These are phyloP conservation scores for Brachymystax lenok DNA, from an alignment of 2,797 vertebrate species.

Conservation along the genomic window DNA sequence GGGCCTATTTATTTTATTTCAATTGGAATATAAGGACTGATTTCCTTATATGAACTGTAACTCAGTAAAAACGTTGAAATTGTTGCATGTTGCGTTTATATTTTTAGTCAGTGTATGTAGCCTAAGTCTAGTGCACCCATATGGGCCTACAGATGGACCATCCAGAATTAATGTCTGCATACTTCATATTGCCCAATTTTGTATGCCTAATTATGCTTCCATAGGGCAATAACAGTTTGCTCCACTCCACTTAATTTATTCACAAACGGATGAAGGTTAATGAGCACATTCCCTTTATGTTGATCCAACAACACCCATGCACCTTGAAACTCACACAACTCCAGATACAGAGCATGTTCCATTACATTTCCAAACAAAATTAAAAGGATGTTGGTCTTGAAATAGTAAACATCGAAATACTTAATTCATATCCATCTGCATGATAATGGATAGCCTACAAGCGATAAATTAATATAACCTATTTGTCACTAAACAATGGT, in stretches of 20 bases:
- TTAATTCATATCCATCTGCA: too few relatives aligned
- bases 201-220: background rate
- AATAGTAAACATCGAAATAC: background rate
- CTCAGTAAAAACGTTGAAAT: too few relatives aligned
- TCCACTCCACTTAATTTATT: too few relatives aligned
- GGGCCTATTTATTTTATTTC: too few relatives aligned
- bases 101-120: too few relatives aligned
- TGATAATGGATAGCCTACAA: too few relatives aligned
- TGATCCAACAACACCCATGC: background rate
- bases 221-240: background rate
- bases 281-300: background rate
- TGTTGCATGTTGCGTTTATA: too few relatives aligned
- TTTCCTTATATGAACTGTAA: too few relatives aligned
- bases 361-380: background rate
- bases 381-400: background rate
- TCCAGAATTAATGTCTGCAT: slow-evolving; percentile 35
- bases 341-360: background rate
- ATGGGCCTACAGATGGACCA: background rate
- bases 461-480: too few relatives aligned
- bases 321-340: background rate
- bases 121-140: background rate
- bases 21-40: too few relatives aligned
- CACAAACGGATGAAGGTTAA: background rate
- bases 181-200: background rate
- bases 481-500: too few relatives aligned